Conservation (phyloP, 2,797 vertebrate species). For the Chloroceryle amazona region DNA sequence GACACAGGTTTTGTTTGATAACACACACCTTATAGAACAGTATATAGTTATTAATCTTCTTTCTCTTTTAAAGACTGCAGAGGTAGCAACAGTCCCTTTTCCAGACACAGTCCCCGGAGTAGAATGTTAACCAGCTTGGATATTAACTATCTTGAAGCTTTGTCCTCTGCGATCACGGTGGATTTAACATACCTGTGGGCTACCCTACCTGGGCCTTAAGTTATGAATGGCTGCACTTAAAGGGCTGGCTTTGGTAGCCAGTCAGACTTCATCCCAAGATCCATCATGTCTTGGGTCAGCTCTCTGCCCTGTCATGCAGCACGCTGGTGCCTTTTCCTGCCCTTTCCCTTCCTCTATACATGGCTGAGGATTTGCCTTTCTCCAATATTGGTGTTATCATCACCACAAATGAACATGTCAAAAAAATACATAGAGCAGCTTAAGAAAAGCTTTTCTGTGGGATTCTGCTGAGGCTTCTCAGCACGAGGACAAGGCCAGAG, state of each 20-base stretch:
- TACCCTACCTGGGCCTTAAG: neutral
- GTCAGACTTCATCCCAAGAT: neutral
- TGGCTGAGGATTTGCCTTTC: neutral
- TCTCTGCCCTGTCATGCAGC: neutral
- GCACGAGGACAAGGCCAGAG: neutral
- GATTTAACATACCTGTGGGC: neutral
- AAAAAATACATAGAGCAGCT: rapidly evolving
- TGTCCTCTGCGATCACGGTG: neutral
- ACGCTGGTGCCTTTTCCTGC: neutral
- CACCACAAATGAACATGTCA: rapidly evolving
- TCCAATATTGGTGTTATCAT: rapidly evolving
- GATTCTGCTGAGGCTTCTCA: neutral
- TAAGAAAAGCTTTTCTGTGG: neutral
- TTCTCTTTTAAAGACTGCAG: neutral
- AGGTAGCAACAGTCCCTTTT: neutral
- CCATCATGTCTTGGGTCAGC: neutral
- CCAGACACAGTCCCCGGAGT: rapidly evolving
- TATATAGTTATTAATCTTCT: neutral
- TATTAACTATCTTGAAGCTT: neutral
- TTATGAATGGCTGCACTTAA: neutral
- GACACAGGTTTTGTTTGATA: neutral
- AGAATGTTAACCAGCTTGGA: neutral
- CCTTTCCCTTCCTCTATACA: neutral
- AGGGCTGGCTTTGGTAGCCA: neutral
- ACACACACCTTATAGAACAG: neutral